Evolutionary conservation across 1,140 invertebrate genomes (phyloP).

Genomic region (Pectinophora gossypiella): DNA sequence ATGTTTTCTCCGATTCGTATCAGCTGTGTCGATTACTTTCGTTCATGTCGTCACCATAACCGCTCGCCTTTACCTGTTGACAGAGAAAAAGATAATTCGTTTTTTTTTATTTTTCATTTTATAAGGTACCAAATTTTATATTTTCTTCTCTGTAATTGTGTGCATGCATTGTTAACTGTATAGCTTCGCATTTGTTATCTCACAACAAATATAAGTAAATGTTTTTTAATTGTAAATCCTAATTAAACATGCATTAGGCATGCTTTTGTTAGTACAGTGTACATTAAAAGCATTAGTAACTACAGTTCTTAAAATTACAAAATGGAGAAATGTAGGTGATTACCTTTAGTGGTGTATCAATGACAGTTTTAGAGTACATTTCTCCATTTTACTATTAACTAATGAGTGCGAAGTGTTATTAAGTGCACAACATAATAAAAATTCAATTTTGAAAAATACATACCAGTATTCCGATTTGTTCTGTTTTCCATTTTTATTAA

Average conservation of each 20-base stretch:
- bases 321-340: constrained; percentile 17
- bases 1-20: too few relatives aligned
- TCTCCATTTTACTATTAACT: not conserved
- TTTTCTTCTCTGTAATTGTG: too few relatives aligned
- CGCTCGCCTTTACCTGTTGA: constrained; percentile 54
- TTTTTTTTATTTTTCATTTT: constrained; percentile 6
- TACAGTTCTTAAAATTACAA: not conserved
- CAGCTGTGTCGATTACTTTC: constrained; percentile 6
- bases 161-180: not conserved
- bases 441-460: constrained; percentile 61
- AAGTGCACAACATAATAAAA: constrained; percentile 62
- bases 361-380: not conserved
- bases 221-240: not conserved
- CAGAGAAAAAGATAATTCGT: constrained; percentile 15
- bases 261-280: constrained; percentile 28
- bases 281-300: constrained; percentile 16
- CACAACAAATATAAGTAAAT: constrained; percentile 65
- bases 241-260: constrained; percentile 34
- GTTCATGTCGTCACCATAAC: constrained; percentile 38
- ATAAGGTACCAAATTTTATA: not conserved
- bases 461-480: constrained; percentile 41
- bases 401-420: constrained; percentile 60
- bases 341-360: constrained; percentile 43
- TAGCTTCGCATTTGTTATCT: constrained; percentile 37
- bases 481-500: constrained; percentile 39